These are phyloP conservation scores for Hyaena hyaena DNA, from an alignment of 2,113 vertebrate species.

Conservation along the genomic window DNA sequence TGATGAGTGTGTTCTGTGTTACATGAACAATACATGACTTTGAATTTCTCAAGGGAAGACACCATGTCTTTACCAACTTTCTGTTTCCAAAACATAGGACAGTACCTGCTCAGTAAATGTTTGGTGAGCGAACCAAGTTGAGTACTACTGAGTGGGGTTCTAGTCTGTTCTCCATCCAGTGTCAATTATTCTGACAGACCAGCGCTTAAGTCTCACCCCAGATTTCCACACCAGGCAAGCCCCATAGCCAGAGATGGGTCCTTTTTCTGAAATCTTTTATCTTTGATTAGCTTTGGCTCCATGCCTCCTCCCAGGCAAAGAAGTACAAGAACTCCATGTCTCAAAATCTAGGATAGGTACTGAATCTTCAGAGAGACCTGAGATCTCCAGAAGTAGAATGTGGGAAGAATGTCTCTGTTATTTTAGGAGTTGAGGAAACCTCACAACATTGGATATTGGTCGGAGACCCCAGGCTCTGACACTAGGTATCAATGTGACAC, in stretches of 20 bases:
- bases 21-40: neutral
- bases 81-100: neutral
- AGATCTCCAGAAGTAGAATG: neutral
- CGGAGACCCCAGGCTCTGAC: neutral
- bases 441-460: neutral
- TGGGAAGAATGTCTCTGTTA: neutral
- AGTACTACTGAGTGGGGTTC: neutral
- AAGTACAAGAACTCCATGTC: neutral
- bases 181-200: neutral
- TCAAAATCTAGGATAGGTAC: neutral
- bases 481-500: neutral
- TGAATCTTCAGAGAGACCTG: neutral
- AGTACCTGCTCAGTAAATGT: neutral
- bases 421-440: neutral
- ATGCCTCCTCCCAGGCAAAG: neutral
- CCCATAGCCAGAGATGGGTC: neutral
- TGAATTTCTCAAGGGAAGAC: neutral
- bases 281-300: neutral
- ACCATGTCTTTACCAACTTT: neutral
- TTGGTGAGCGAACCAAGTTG: neutral
- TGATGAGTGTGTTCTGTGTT: neutral
- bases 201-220: neutral
- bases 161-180: neutral
- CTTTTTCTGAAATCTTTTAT: neutral
- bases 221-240: neutral